Base-by-base conservation (phyloP, 2,113 vertebrate genomes). In the Callospermophilus lateralis region DNA sequence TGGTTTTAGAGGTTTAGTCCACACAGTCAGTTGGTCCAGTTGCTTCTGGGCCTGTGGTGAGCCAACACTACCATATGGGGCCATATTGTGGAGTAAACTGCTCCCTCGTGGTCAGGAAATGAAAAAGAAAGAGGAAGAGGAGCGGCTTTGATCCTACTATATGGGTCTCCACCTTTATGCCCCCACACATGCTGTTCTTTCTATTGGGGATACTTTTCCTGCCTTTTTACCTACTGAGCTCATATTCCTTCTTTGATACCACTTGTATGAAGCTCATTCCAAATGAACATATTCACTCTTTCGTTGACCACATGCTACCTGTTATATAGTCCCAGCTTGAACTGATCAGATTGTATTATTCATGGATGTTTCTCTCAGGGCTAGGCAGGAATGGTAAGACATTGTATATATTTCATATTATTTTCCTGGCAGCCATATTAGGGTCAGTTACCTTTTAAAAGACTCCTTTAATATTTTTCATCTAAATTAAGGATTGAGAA, bases 401-500 rank as follows among this genome's bases (percentile, higher is more conserved):
- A 51, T 12, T 76, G 19, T 15, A 2, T 90, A 16, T 63, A 88
- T 93, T 89, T 92, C 28, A 70, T 32, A 30, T 72, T 53, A 48
- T 85, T 8, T 85, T 72, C 7, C 15, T 72, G 77, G 30, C 19
- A 39, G 16, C 15, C 26, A 42, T 63, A 7, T 20, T 16, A 42
- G 15, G 10, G 24, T 8, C 65, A 90, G 20, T 95, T 76, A 73
- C 17, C 39, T 39, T 45, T 73, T 28, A 65, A 58, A 87, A 7
- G 15, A 28, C 10, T 87, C 4, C 22, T 63, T 81, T 87, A 78
- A 48, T 87, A 94, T 76, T 76, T 87, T 92, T 70, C n/a, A 84
- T 58, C 53, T 19, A 87, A 85, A 84, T 68, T 67, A 84, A 93
- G 80, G 72, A n/a, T 72, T 45, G 77, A 87, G 63, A 39, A 63